Evolutionary conservation across 2,888 invertebrate genomes (phyloP).

Genomic region (Andrena haemorrhoa): DNA sequence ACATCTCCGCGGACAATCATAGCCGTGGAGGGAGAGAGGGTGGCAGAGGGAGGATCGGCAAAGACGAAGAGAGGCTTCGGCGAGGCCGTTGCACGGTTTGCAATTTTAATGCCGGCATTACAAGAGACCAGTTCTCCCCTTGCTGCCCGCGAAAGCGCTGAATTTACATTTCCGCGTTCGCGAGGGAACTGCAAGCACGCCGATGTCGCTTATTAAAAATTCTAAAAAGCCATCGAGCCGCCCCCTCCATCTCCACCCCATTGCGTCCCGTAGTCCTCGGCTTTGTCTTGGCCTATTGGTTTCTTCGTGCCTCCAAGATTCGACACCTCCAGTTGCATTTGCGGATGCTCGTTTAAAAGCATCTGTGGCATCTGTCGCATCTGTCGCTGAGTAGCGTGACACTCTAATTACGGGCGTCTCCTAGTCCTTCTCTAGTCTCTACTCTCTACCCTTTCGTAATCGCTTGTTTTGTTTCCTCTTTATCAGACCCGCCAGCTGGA

Average conservation of each 20-base stretch:
- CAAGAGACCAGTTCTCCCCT: conserved; percentile 60
- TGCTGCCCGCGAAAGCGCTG: conserved; percentile 61
- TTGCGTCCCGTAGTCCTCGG: conserved; percentile 12
- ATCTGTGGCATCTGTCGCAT: conserved; percentile 8
- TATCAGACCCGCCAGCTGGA: conserved; percentile 45
- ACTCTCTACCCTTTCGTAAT: no score
- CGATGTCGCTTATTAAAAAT: conserved; percentile 78
- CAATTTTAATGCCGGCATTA: conserved; percentile 81
- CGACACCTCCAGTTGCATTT: conserved; percentile 7
- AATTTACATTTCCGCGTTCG: conserved; percentile 72
- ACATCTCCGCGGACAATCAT: conserved; percentile 65
- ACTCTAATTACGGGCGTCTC: conserved; percentile 52
- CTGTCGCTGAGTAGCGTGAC: conserved; percentile 32
- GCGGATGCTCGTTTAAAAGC: background rate
- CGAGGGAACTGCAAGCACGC: conserved; percentile 53
- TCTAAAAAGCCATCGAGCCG: conserved; percentile 68
- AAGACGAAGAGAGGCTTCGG: conserved; percentile 39
- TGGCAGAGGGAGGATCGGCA: conserved; percentile 39
- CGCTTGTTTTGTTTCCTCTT: conserved; percentile 44
- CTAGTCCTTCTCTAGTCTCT: conserved; percentile 5
- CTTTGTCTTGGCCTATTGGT: conserved; percentile 43
- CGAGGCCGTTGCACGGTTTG: conserved; percentile 73
- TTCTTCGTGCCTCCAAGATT: conserved; percentile 21
- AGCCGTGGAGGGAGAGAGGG: conserved; percentile 16
- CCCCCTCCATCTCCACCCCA: background rate